These are phyloP conservation scores for Nothoprocta pentlandii DNA, from an alignment of 2,113 vertebrate species.

Conservation along the genomic window DNA sequence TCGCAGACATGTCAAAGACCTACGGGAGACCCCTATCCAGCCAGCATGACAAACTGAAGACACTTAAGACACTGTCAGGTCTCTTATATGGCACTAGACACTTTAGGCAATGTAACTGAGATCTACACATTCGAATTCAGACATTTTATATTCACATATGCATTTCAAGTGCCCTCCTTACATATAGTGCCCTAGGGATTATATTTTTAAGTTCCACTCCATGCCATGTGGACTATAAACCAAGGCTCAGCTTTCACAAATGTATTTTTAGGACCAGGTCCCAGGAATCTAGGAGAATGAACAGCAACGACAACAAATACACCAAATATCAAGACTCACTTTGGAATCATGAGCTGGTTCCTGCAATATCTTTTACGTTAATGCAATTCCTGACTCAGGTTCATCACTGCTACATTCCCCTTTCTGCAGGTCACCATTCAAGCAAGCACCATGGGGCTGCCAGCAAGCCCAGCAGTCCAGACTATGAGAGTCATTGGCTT, in stretches of 20 bases:
- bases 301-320: not conserved
- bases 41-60: not conserved
- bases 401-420: not conserved
- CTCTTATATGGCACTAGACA: not conserved
- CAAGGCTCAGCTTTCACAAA: not conserved
- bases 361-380: not conserved
- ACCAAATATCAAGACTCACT: not conserved
- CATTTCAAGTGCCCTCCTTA: not conserved
- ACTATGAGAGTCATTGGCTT: not conserved
- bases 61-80: not conserved
- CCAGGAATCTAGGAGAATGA: not conserved
- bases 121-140: not conserved
- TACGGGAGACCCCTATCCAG: not conserved
- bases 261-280: not conserved
- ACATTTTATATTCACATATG: not conserved
- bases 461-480: not conserved
- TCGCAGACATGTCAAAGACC: not conserved
- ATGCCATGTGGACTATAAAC: not conserved
- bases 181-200: not conserved
- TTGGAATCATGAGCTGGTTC: not conserved
- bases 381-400: not conserved
- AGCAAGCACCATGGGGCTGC: not conserved
- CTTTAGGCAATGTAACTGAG: not conserved
- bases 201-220: conserved; percentile 3
- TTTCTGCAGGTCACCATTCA: not conserved